Evolutionary conservation across 1,140 invertebrate genomes (phyloP).

Genomic region (Lineus longissimus): DNA sequence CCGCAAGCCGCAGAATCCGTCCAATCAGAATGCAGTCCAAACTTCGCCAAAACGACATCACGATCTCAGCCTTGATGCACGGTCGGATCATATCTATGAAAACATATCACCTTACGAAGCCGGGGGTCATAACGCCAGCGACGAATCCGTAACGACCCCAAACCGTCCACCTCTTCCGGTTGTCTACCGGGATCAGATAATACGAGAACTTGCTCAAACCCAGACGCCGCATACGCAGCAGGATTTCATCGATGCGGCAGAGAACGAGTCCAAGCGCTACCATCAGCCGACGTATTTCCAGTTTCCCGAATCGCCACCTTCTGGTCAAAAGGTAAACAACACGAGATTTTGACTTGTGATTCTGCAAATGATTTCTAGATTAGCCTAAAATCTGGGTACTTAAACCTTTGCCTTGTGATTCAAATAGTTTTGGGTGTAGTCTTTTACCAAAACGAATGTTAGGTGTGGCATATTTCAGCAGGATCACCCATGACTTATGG

Average conservation of each 20-base stretch:
- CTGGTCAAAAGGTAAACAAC: background rate
- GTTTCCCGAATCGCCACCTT: conserved; percentile 25
- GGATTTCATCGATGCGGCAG: conserved; percentile 27
- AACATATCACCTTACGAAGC: background rate
- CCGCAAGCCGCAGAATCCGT: background rate
- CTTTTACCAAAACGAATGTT: no score
- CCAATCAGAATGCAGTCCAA: background rate
- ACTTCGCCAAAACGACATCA: no score
- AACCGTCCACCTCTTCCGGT: conserved; percentile 35
- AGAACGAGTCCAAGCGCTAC: conserved; percentile 27
- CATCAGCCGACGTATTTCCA: conserved; percentile 33
- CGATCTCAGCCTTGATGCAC: background rate
- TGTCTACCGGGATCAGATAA: conserved; percentile 28
- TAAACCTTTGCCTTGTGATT: no score
- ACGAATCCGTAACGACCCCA: conserved; percentile 23
- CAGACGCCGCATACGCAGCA: conserved; percentile 33
- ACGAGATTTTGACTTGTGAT: background rate
- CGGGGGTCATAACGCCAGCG: background rate
- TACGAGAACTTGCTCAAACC: conserved; percentile 34
- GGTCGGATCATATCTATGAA: conserved; percentile 3
- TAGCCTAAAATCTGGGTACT: no score
- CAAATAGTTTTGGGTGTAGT: no score
- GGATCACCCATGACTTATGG: no score
- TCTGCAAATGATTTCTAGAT: no score
- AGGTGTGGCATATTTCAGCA: no score